phyloP scores from a whole-genome alignment of 2,888 invertebrate genomes.

The Gisinianus flammeolus region DNA sequence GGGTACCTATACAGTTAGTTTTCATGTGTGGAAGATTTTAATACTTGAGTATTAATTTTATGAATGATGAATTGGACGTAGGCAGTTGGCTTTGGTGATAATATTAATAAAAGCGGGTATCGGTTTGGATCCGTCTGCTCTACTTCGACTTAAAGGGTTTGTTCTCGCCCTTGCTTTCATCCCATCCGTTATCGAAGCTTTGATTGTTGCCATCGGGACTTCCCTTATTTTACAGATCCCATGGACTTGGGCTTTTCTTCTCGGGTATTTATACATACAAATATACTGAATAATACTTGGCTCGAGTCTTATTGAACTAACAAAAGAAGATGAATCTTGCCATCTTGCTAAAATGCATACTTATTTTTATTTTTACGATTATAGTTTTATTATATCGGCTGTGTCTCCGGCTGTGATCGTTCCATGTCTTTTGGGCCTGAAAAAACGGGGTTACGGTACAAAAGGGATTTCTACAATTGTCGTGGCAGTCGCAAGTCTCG shows the following conservation, averaged over 20 bases:
- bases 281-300: too few species aligned
- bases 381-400: constrained; percentile 70
- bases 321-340: too few species aligned
- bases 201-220: constrained; percentile 65
- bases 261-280: constrained; percentile 61
- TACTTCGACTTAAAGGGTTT: constrained; percentile 66
- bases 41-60: constrained; percentile 11
- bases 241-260: constrained; percentile 68
- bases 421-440: constrained; percentile 70
- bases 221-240: constrained; percentile 68
- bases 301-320: too few species aligned
- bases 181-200: constrained; percentile 69
- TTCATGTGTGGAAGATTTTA: not conserved
- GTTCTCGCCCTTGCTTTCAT: constrained; percentile 67
- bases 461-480: constrained; percentile 78
- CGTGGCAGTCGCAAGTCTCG: constrained; percentile 74
- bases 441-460: constrained; percentile 70
- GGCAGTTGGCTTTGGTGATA: constrained; percentile 70
- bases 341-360: too few species aligned
- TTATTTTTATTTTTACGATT: too few species aligned
- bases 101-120: constrained; percentile 72
- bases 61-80: constrained; percentile 59
- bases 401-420: constrained; percentile 78
- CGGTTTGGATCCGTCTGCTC: constrained; percentile 68
- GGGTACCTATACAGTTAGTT: too few species aligned